Evolutionary conservation across 2,888 invertebrate genomes (phyloP), one percentile per base, ranked within the genome.

Genomic region (Leucophenga montana): DNA sequence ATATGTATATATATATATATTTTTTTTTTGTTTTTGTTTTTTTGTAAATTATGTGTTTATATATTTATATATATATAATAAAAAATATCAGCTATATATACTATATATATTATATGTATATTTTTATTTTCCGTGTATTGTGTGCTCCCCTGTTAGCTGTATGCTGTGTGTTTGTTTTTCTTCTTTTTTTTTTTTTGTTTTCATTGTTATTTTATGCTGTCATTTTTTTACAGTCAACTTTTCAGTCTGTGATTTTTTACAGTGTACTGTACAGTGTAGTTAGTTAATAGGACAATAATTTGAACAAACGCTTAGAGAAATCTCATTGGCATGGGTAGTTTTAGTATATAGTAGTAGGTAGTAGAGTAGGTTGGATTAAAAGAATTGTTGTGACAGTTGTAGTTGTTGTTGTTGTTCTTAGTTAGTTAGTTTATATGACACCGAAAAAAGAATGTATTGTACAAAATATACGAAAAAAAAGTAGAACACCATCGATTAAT

Each of bases 401-500:
- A 16, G 57, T 75, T 48, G 54, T 68, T 74, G 66, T 67, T 59
- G n/a, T 50, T 50, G 16, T 50, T 50, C 8, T 39, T 39, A 27
- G 50, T 50, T 50, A 6, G 13, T 18, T n/a, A 50, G n/a, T 6
- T 50, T 18, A 50, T 50, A 50, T 50, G 70, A 54, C 67, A 70
- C 69, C 69, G 77, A 75, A 57, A 68, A 68, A 70, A 70, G 71
- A 70, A 68, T 46, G 13, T 54, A 20, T 27, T 31, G 9, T 73
- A 77, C 74, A 75, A 73, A 78, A 75, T 76, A 80, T 79, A 77
- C 74, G 78, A 85, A 83, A 84, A 71, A 71, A 71, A 71, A 76
- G 80, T 81, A 80, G 84, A 83, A 86, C 85, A 86, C 85, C 83
- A 86, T 86, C 80, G 84, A 86, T 86, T 86, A 86, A 85, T 86